Evolutionary conservation across 2,888 invertebrate genomes (phyloP), one percentile per base, ranked within the genome.

Genomic region (Branchellion lobata): DNA sequence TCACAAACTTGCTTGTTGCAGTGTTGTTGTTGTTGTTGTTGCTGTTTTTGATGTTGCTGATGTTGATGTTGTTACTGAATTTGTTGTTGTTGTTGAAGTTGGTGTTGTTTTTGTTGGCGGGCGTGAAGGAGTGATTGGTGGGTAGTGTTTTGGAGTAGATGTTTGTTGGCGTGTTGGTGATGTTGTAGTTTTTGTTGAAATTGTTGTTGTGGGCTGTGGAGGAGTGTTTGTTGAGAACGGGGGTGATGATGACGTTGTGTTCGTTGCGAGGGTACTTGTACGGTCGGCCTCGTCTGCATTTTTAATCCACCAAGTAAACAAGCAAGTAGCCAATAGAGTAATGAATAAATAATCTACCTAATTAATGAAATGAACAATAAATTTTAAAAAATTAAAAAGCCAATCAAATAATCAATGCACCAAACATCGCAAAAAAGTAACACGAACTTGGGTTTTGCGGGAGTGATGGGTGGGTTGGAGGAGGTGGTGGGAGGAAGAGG

Each of bases 251-350:
- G 31, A 53, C 33, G 53, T 47, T 75, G 75, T 47, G 24, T 31
- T 24, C 53, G 53, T 75, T 51, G n/a, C 79, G 47, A 8, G 79
- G 79, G 29, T 79, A 79, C 36, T 79, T 79, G 31, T 73, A 73
- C 3, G 79, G 79, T 2, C 79, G 79, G n/a, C 79, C 79, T 72
- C 79, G 72, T 57, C 79, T 79, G 72, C 21, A 33, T 69, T 31
- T 65, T 29, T 40, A 40, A 40, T 40, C 5, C 5, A 40, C 40
- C 14, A 40, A 40, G 14, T 40, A 40, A 14, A 40, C 5, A 40
- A n/a, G n/a, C n/a, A n/a, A n/a, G n/a, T n/a, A n/a, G n/a, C n/a
- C n/a, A n/a, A n/a, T n/a, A n/a, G n/a, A n/a, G n/a, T n/a, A n/a
- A n/a, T n/a, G n/a, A n/a, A n/a, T n/a, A n/a, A n/a, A n/a, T n/a